These are phyloP conservation scores for Auanema sp. DNA, from an alignment of 2,888 invertebrate species.

Conservation along the genomic window DNA sequence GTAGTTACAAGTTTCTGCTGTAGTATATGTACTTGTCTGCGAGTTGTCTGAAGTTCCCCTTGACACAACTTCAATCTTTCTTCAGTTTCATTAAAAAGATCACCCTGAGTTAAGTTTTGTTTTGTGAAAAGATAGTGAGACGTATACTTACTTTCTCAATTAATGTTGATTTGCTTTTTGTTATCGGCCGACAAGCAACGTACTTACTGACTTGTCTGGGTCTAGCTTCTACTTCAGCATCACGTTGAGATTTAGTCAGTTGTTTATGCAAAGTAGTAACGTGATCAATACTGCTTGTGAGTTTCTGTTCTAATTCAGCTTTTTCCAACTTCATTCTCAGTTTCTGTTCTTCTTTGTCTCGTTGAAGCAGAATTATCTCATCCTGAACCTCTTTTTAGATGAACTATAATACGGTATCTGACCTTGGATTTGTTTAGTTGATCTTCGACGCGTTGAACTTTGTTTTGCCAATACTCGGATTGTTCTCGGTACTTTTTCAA, in stretches of 20 bases:
- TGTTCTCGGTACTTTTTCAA: slow-evolving; percentile 53
- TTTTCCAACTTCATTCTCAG: slow-evolving; percentile 47
- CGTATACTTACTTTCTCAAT: slow-evolving; percentile 41
- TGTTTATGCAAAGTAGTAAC: slow-evolving; percentile 33
- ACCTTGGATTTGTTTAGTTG: slow-evolving; percentile 27
- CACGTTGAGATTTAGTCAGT: slow-evolving; percentile 47
- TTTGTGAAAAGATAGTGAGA: background rate
- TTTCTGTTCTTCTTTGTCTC: slow-evolving; percentile 49
- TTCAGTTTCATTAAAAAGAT: slow-evolving; percentile 54
- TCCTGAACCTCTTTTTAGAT: slow-evolving; percentile 24
- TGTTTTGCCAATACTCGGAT: slow-evolving; percentile 55
- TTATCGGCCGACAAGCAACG: slow-evolving; percentile 56
- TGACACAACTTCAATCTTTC: slow-evolving; percentile 46
- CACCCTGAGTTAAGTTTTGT: slow-evolving; percentile 36
- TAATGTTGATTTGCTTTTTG: slow-evolving; percentile 46
- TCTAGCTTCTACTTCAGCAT: slow-evolving; percentile 57
- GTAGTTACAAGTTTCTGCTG: slow-evolving; percentile 51
- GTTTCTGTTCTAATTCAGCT: slow-evolving; percentile 53
- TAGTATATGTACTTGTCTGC: slow-evolving; percentile 54
- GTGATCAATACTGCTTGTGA: slow-evolving; percentile 56
- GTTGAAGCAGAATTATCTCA: slow-evolving; percentile 38
- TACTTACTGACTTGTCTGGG: slow-evolving; percentile 58
- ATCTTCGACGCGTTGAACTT: slow-evolving; percentile 38
- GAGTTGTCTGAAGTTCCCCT: slow-evolving; percentile 50
- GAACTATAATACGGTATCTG: too few relatives aligned